Conservation (phyloP, 2,113 vertebrate genomes). For the Neogobius melanostomus region DNA sequence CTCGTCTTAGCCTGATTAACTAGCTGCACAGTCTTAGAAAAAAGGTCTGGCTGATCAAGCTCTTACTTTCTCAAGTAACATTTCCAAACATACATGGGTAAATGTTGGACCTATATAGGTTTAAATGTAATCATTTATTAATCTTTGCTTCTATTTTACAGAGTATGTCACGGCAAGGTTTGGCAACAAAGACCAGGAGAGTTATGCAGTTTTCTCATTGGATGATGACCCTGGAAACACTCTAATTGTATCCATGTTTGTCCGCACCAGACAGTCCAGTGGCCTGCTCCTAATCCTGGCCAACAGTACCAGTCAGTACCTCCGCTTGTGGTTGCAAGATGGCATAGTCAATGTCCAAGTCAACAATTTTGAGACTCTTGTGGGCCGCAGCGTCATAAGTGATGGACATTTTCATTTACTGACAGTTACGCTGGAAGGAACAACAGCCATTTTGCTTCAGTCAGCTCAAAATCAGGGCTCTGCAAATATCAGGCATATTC, state of each 20-base stretch:
- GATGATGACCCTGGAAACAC: conserved; percentile 61
- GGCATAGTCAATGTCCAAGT: conserved; percentile 77
- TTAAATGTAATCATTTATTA: no score
- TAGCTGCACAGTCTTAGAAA: no score
- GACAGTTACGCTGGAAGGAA: conserved; percentile 77
- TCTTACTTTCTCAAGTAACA: not conserved
- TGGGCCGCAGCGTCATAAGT: conserved; percentile 55
- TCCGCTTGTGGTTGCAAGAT: conserved; percentile 79
- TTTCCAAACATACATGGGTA: not conserved
- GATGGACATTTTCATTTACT: conserved; percentile 85
- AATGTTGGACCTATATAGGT: not conserved
- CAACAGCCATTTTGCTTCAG: conserved; percentile 71
- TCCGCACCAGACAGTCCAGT: conserved; percentile 77
- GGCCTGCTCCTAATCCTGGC: conserved; percentile 83
- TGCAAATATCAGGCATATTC: conserved; percentile 65
- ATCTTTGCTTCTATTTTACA: conserved; percentile 46
- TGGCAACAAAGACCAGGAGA: conserved; percentile 76
- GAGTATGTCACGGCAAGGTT: conserved; percentile 87
- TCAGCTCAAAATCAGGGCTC: conserved; percentile 78
- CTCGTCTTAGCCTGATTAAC: no score
- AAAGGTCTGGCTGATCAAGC: no score
- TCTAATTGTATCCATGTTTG: conserved; percentile 85
- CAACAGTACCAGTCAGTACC: conserved; percentile 74
- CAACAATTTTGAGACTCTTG: conserved; percentile 73
- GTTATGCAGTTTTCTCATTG: conserved; percentile 81